phyloP scores from a whole-genome alignment of 1,140 invertebrate species.

The Hyles euphorbiae region DNA sequence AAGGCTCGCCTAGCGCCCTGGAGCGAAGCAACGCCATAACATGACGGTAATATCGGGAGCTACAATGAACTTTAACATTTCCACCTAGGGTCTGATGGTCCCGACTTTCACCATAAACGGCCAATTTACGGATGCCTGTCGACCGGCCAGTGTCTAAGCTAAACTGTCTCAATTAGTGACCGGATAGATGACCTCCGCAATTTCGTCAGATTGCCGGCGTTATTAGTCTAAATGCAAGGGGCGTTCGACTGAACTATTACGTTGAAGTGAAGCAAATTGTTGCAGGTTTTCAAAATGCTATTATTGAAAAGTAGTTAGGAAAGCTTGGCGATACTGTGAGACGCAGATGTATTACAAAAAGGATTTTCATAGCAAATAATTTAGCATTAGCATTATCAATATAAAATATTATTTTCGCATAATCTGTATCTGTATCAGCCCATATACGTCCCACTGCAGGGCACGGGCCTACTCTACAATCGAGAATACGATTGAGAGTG shows the following conservation, averaged over 20 bases:
- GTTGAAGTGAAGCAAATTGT: conserved; percentile 3
- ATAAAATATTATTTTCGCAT: too few relatives aligned
- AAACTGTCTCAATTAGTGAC: conserved; percentile 73
- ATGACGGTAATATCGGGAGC: conserved; percentile 62
- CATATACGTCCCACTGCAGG: too few relatives aligned
- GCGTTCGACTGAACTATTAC: conserved; percentile 21
- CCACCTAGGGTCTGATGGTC: conserved; percentile 52
- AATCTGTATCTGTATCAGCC: too few relatives aligned
- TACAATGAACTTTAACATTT: conserved; percentile 64
- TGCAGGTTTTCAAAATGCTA: conserved; percentile 4
- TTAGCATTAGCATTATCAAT: too few relatives aligned
- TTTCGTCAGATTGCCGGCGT: conserved; percentile 54
- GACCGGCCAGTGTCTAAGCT: conserved; percentile 59
- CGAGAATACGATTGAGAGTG: too few relatives aligned
- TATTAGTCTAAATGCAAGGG: conserved; percentile 61
- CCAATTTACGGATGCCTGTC: conserved; percentile 64
- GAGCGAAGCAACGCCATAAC: conserved; percentile 46
- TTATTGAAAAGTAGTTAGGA: conserved; percentile 4
- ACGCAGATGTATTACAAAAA: too few relatives aligned
- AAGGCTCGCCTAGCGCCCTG: conserved; percentile 32
- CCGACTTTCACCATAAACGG: conserved; percentile 70
- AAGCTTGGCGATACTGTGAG: too few relatives aligned
- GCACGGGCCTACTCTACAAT: too few relatives aligned
- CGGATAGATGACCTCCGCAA: conserved; percentile 66
- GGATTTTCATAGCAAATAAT: too few relatives aligned